Evolutionary conservation across 1,140 invertebrate genomes (phyloP), one percentile per base, ranked within the genome.

Genomic region (Drosophila mojavensis): DNA sequence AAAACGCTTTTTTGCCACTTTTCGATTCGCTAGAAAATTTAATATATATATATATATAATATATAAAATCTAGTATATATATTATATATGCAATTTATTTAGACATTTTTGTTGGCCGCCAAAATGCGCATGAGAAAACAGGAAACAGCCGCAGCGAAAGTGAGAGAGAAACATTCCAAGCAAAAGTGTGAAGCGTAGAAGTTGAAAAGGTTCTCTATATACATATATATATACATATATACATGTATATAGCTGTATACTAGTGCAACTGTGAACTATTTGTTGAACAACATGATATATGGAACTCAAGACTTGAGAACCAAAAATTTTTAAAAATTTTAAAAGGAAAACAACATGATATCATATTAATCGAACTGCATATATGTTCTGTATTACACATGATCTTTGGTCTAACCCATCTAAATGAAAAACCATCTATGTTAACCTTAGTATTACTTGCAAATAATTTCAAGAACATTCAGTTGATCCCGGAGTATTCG

Each of bases 81-180:
- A 11, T 39, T 11, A 39, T 6, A 39, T 39, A 7, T 33, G 15
- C 15, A 15, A 45, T 45, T 67, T 78, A 71, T 64, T 61, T 54
- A 60, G 13, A 24, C 43, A 15, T 50, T 53, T 45, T 28, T 7
- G 20, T 43, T 60, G 41, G 30, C 56, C 43, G 41, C 30, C 70
- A 53, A 61, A 73, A 48, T 41, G 64, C 50, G 64, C 58, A 64
- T 33, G 70, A 41, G 70, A 13, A 47, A 47, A 17, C 5, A 17
- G 43, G 43, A 5, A 15, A 67, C 20, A 53, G 56, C 53, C 45
- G 17, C 56, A 55, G 58, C 43, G 43, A 75, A 53, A 43, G 33
- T 24, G 59, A 36, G 36, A 26, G 58, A 20, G 20, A 85, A 77
- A 84, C 81, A 84, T 84, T 84, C 81, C 81, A 84, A 60, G 62